phyloP scores from a whole-genome alignment of 2,888 invertebrate species.

The Trichogramma evanescens region DNA sequence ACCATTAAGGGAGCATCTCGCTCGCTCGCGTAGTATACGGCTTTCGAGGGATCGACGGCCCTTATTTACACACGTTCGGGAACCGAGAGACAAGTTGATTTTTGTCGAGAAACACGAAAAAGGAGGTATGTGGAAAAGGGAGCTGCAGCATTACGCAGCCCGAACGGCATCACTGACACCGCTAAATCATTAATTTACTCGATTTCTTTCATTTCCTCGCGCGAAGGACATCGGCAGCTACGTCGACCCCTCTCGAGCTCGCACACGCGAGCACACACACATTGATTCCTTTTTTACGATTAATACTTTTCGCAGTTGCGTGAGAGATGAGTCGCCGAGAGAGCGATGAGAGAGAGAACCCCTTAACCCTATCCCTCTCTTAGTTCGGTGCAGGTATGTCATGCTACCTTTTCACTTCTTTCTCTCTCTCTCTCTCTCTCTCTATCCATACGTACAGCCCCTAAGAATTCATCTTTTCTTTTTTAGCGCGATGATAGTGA shows the following conservation, averaged over 20 bases:
- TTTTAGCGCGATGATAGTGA: not conserved
- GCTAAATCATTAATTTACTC: constrained; percentile 47
- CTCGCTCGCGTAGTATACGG: not conserved
- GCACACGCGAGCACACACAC: not conserved
- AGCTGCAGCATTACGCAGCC: not conserved
- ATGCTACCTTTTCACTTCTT: constrained; percentile 26
- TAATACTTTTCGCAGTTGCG: constrained; percentile 35
- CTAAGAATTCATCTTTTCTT: constrained; percentile 6
- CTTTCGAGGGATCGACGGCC: no score
- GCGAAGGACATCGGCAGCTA: no score
- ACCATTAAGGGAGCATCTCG: constrained; percentile 8
- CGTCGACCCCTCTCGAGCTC: constrained; percentile 4
- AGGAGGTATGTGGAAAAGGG: constrained; percentile 10
- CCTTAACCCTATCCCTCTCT: constrained; percentile 30
- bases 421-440: not conserved
- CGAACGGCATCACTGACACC: constrained; percentile 40
- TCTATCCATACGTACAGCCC: not conserved
- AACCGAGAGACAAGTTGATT: constrained; percentile 3
- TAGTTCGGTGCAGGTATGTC: constrained; percentile 21
- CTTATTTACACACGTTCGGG: not conserved
- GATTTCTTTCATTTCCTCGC: constrained; percentile 23
- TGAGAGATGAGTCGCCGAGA: not conserved
- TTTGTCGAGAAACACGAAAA: not conserved
- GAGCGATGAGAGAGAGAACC: constrained; percentile 24
- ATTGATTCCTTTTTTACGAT: constrained; percentile 8